Evolutionary conservation across 2,113 vertebrate species (phyloP).

Genomic region (sheep (Ovis aries)): ARS-UI_Ramb_v3.0 NC_056067.1:9828001-9828500

Average conservation of each 20-base stretch:
- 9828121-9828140: background rate
- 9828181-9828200: background rate
- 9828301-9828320: background rate
- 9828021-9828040: fast-evolving
- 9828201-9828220: background rate
- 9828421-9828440: fast-evolving
- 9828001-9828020: fast-evolving
- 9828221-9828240: background rate
- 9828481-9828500: fast-evolving
- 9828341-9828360: background rate
- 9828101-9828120: fast-evolving
- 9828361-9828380: fast-evolving
- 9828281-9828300: background rate
- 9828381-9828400: too few species aligned
- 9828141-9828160: background rate
- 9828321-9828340: background rate
- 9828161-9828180: fast-evolving
- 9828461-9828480: background rate
- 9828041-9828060: background rate
- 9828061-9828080: background rate
- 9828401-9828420: fast-evolving
- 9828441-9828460: background rate
- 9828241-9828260: background rate
- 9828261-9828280: background rate
- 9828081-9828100: background rate